Evolutionary conservation across 2,797 vertebrate species (phyloP), one percentile per base, ranked within the genome.

Genomic region (Enteromius viviparus): DNA sequence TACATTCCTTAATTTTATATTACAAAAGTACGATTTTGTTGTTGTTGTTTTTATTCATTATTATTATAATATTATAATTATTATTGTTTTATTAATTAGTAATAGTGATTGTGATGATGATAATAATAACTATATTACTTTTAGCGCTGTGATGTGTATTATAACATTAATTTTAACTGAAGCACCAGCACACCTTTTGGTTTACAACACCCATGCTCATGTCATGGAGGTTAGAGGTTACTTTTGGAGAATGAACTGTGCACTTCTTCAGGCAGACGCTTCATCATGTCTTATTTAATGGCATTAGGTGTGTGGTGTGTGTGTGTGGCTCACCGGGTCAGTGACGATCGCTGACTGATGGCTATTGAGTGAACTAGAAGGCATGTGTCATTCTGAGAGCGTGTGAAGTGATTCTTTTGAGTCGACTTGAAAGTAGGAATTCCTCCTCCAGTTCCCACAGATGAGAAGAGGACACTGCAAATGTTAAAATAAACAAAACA

Each of bases 401-500:
- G 12, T 42, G 55, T 62, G 47, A 19, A 75, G 72, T 23, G 51
- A 76, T 58, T 40, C 32, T 75, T 42, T 69, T n/a, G 32, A 37
- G 64, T 17, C 12, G 29, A 21, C 32, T 37, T 74, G 10, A 34
- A 72, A 34, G 29, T 5, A 74, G 47, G 51, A 12, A 53, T 53
- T 58, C 21, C 51, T 76, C 51, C 17, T 34, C 2, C 8, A 3
- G 40, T 68, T 68, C 76, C 62, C 45, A 49, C 45, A 17, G 62
- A 65, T 65, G 60, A 78, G 29, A n/a, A 34, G 26, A 65, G 29
- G 9, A 47, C 15, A 62, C 40, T 15, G 51, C 53, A 58, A 23
- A 23, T 17, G 19, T 8, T 23, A 0, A n/a, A 37, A 37, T 14
- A 9, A 47, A 47, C 68, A 17, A 29, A 71, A 49, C 68, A 9